phyloP scores from a whole-genome alignment of 2,797 vertebrate genomes.

The Muscicapa striata region DNA sequence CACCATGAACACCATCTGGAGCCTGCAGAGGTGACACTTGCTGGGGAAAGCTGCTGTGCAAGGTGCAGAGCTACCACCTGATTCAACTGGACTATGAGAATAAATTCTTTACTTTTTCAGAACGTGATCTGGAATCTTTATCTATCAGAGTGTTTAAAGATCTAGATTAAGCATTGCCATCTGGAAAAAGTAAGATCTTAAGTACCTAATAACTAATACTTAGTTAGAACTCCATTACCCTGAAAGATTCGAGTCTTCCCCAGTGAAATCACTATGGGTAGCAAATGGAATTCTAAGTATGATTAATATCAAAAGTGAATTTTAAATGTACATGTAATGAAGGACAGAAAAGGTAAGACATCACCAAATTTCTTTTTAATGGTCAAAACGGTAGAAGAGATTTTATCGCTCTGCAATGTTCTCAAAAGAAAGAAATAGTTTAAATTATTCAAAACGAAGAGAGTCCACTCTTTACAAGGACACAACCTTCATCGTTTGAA shows the following conservation, averaged over 20 bases:
- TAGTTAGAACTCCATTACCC: not conserved
- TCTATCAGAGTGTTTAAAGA: not conserved
- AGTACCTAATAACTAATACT: slow-evolving; percentile 44
- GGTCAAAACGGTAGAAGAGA: not conserved
- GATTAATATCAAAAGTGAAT: slow-evolving; percentile 49
- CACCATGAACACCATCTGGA: not conserved
- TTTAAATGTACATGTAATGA: slow-evolving; percentile 35
- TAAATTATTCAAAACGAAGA: not conserved
- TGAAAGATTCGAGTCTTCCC: slow-evolving; percentile 2
- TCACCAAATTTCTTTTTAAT: slow-evolving; percentile 31
- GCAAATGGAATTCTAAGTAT: slow-evolving; percentile 53
- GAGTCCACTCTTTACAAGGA: not conserved
- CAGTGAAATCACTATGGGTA: not conserved
- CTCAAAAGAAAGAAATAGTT: slow-evolving; percentile 8
- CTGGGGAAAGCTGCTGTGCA: not conserved
- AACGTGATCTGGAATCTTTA: not conserved
- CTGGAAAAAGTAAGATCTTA: slow-evolving; percentile 10
- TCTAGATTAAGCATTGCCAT: not conserved
- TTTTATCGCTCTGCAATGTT: not conserved
- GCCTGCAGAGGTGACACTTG: not conserved
- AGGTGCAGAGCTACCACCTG: not conserved
- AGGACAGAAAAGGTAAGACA: slow-evolving; percentile 33
- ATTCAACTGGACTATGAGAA: not conserved
- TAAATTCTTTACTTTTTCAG: not conserved
- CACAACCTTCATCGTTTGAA: not conserved